phyloP scores from a whole-genome alignment of 2,113 vertebrate genomes.

The Atlantisia rogersi region DNA sequence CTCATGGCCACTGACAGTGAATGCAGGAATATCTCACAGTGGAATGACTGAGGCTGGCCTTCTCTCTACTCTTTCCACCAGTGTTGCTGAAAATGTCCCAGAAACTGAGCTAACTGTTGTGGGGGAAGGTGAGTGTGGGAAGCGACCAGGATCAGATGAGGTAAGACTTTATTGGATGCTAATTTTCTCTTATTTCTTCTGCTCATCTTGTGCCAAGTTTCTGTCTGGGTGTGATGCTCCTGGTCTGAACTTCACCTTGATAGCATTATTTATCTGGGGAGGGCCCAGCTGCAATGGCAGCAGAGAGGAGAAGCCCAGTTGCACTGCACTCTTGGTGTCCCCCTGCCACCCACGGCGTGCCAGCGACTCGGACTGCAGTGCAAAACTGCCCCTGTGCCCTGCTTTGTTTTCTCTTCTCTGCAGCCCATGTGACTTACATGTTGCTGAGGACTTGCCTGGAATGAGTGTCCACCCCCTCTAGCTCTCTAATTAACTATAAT shows the following conservation, averaged over 20 bases:
- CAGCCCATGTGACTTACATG: not conserved
- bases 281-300: not conserved
- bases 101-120: not conserved
- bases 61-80: not conserved
- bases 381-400: not conserved
- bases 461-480: not conserved
- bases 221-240: not conserved
- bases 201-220: not conserved
- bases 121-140: constrained; percentile 34
- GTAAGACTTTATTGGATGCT: not conserved
- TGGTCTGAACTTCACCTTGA: not conserved
- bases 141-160: constrained; percentile 43
- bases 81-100: not conserved
- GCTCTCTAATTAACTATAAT: not conserved
- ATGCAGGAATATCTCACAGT: not conserved
- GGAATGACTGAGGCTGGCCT: not conserved
- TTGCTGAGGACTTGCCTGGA: not conserved
- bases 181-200: not conserved
- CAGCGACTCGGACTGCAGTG: not conserved
- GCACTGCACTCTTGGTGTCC: not conserved
- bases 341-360: not conserved
- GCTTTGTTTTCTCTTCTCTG: not conserved
- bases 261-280: not conserved
- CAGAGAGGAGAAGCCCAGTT: not conserved
- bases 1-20: not conserved